These are phyloP conservation scores for Dryobotodes eremita DNA, from an alignment of 2,888 invertebrate genomes.

Conservation along the genomic window DNA sequence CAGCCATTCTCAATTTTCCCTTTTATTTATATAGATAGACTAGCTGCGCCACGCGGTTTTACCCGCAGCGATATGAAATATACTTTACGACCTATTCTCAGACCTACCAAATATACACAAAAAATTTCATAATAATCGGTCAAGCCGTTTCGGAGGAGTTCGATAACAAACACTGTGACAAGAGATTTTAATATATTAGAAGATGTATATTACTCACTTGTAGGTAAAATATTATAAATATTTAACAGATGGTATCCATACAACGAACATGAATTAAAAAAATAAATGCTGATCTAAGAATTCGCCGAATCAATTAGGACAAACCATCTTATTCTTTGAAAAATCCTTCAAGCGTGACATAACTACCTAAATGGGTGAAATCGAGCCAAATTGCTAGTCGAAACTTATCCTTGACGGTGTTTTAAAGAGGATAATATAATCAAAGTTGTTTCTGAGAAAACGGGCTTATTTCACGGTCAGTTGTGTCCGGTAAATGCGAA, in stretches of 20 bases:
- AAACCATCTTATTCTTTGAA: conserved; percentile 42
- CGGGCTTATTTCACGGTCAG: conserved; percentile 83
- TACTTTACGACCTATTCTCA: no score
- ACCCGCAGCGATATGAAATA: no score
- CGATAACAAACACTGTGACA: no score
- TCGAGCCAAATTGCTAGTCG: conserved; percentile 48
- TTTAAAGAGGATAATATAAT: conserved; percentile 70
- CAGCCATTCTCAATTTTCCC: no score
- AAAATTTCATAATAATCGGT: no score
- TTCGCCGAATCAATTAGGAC: conserved; percentile 52
- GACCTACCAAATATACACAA: no score
- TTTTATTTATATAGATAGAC: no score
- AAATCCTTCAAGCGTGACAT: conserved; percentile 42
- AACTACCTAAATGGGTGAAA: conserved; percentile 30
- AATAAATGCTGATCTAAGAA: conserved; percentile 14
- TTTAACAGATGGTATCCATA: neutral
- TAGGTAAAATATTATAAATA: neutral
- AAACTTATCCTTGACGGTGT: conserved; percentile 46
- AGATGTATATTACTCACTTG: no score
- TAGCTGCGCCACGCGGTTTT: no score
- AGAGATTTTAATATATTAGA: no score
- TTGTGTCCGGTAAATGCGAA: conserved; percentile 75
- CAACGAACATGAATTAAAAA: neutral
- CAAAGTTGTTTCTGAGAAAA: conserved; percentile 80
- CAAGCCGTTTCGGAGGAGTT: no score